Conservation (phyloP, 1,140 invertebrate genomes). For the Marisa cornuarietis region DNA sequence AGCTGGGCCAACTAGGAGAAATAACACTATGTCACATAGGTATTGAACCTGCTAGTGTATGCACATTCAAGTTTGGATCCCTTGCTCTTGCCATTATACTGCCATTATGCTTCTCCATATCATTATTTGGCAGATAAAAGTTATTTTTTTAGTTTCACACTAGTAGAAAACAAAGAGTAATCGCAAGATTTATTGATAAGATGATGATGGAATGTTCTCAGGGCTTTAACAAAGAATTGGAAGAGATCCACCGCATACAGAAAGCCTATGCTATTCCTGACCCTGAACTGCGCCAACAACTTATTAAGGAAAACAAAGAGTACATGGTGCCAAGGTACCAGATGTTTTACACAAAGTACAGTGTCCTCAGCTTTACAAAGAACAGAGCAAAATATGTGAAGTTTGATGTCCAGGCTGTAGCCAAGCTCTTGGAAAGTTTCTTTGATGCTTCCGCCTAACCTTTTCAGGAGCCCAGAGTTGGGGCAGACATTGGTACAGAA, state of each 20-base stretch:
- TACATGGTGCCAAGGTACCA: constrained; percentile 77
- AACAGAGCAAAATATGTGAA: constrained; percentile 89
- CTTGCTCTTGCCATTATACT: too few species aligned
- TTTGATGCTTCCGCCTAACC: constrained; percentile 77
- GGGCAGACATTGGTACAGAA: not conserved
- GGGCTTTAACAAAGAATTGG: constrained; percentile 95
- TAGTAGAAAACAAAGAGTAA: too few species aligned
- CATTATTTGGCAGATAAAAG: too few species aligned
- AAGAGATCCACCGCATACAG: constrained; percentile 83
- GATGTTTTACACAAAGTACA: constrained; percentile 71
- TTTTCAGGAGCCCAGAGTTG: constrained; percentile 1
- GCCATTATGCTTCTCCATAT: too few species aligned
- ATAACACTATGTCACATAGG: too few species aligned
- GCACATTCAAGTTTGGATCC: too few species aligned
- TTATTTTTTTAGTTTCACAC: too few species aligned
- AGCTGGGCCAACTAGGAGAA: too few species aligned
- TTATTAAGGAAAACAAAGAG: constrained; percentile 87
- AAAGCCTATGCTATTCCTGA: constrained; percentile 93
- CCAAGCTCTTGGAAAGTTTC: constrained; percentile 81
- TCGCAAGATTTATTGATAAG: too few species aligned
- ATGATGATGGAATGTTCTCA: constrained; percentile 61
- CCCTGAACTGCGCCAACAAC: constrained; percentile 81
- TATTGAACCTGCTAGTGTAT: too few species aligned
- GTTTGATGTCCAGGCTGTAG: constrained; percentile 84
- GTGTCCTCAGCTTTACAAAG: constrained; percentile 83